Conservation (phyloP, 2,888 invertebrate species). For the Philereme vetulata region DNA sequence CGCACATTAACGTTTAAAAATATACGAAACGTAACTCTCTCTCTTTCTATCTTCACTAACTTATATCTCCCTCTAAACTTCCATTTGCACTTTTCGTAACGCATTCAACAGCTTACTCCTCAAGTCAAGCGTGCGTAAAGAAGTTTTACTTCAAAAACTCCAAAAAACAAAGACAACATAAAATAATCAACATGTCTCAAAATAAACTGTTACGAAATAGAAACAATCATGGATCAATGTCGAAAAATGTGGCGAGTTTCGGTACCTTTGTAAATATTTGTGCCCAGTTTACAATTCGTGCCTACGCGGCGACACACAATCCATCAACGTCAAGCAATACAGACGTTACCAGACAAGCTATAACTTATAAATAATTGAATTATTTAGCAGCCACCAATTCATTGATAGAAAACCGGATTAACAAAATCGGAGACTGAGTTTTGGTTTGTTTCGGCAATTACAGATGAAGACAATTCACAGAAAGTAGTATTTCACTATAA, state of each 20-base stretch:
- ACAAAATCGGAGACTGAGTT: conserved; percentile 5
- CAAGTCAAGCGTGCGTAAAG: too few species aligned
- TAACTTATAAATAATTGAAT: conserved; percentile 60
- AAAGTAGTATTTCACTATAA: too few species aligned
- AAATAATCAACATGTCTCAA: conserved; percentile 1
- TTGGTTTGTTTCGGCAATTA: conserved; percentile 7
- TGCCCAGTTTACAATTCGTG: conserved; percentile 62
- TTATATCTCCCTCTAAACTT: too few species aligned
- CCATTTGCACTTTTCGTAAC: too few species aligned
- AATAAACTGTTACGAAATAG: conserved; percentile 16
- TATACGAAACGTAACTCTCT: too few species aligned
- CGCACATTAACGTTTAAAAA: too few species aligned
- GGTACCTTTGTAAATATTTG: conserved; percentile 60
- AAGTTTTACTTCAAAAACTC: too few species aligned
- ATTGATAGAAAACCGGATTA: conserved; percentile 21
- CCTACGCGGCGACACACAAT: conserved; percentile 51
- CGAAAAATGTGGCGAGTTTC: conserved; percentile 48
- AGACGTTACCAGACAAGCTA: conserved; percentile 50
- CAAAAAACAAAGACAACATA: conserved; percentile 1
- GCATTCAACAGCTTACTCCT: too few species aligned
- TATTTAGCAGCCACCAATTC: conserved; percentile 26
- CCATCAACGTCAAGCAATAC: conserved; percentile 59
- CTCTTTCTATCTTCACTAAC: too few species aligned
- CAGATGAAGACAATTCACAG: neutral
- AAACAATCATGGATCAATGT: conserved; percentile 54